Conservation (phyloP, 2,797 vertebrate species). For the Percopsis omiscomaycus region DNA sequence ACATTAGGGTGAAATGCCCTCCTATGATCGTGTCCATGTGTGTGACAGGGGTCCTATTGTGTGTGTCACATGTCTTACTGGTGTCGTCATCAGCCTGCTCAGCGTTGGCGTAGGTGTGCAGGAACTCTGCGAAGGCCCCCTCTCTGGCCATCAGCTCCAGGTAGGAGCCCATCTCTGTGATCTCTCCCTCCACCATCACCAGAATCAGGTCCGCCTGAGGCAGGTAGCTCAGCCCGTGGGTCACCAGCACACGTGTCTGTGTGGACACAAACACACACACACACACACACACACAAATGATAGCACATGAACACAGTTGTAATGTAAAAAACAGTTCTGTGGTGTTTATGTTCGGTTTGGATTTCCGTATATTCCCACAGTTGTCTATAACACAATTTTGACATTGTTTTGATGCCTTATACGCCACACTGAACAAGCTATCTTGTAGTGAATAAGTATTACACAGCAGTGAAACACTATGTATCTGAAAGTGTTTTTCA, state of each 20-base stretch:
- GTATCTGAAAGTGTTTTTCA: too few relatives aligned
- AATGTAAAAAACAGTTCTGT: background rate
- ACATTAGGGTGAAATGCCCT: background rate
- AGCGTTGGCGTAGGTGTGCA: slow-evolving; percentile 79
- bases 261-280: too few relatives aligned
- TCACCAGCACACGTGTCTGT: slow-evolving; percentile 88
- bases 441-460: too few relatives aligned
- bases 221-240: slow-evolving; percentile 88
- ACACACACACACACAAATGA: too few relatives aligned
- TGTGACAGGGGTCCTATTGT: background rate
- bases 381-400: too few relatives aligned
- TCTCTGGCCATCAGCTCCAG: slow-evolving; percentile 85
- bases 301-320: too few relatives aligned
- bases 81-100: slow-evolving; percentile 71
- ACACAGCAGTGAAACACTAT: too few relatives aligned
- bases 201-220: slow-evolving; percentile 87
- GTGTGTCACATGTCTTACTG: slow-evolving; percentile 65
- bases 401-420: too few relatives aligned
- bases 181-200: slow-evolving; percentile 89
- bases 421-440: too few relatives aligned
- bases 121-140: slow-evolving; percentile 89
- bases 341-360: background rate
- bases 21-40: background rate
- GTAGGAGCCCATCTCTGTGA: slow-evolving; percentile 93
- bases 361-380: too few relatives aligned